Base-by-base conservation (phyloP, 2,113 vertebrate species). In the Hyaena hyaena region DNA sequence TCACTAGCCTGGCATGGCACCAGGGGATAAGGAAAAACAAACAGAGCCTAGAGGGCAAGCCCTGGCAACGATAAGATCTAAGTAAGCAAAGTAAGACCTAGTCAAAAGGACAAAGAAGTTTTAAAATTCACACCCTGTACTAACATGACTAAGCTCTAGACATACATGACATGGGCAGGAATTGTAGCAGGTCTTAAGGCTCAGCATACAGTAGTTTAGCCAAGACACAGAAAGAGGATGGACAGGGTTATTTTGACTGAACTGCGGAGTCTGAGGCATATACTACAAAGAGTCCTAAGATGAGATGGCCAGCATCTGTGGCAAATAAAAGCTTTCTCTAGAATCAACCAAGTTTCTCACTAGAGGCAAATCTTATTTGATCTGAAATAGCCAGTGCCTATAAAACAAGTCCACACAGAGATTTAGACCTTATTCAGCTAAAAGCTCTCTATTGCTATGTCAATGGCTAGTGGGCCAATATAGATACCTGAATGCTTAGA, bases 391-490 rank as follows among this genome's bases (percentile, higher is more conserved):
- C 23, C 73, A 95, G 19, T 71, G 31, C 11, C 23, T 81, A 0
- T 87, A 83, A 95, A 95, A 50, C 16, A 80, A 90, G 35, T 88
- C 48, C 50, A 95, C n/a, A 74, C 5, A 68, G 53, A 96, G 17
- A 39, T n/a, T 92, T 86, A 96, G n/a, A 90, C 24, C 33, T 87
- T 50, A 50, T 43, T 91, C 24, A 74, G 63, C 10, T 19, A 93
- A 53, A 2, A 85, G 58, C 15, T 91, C 17, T 96, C 53, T 31
- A 53, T 31, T 45, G 61, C 17, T 53, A 77, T 31, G 23, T 48
- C 26, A 91, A 23, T 39, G 33, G 58, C 63, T 85, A 89, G 48
- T 93, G 39, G 33, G 17, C 3, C 43, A 65, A 33, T 50, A 88
- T 1, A 76, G 71, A 48, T 58, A 81, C 12, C 21, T 10, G 9